These are phyloP conservation scores for Philereme vetulata DNA, from an alignment of 2,888 invertebrate genomes.

Conservation along the genomic window DNA sequence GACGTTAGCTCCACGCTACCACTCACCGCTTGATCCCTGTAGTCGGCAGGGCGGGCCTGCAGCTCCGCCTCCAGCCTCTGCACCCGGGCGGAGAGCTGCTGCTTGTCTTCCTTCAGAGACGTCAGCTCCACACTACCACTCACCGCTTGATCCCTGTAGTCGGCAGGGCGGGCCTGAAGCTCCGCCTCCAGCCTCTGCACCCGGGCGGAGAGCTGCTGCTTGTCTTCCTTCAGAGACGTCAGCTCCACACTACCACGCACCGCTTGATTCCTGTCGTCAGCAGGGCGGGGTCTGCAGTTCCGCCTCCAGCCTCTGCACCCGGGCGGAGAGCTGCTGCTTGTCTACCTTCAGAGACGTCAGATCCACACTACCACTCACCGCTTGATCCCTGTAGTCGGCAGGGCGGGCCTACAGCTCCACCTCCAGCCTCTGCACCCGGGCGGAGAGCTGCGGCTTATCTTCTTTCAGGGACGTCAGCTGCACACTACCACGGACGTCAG, in stretches of 20 bases:
- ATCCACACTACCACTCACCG: slow-evolving; percentile 54
- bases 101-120: slow-evolving; percentile 51
- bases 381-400: slow-evolving; percentile 62
- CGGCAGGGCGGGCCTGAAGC: slow-evolving; percentile 36
- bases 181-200: slow-evolving; percentile 43
- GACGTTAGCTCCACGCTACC: slow-evolving; percentile 59
- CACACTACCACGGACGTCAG: slow-evolving; percentile 56
- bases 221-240: slow-evolving; percentile 51
- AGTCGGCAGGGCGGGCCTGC: slow-evolving; percentile 43
- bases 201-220: slow-evolving; percentile 42
- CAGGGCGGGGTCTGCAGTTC: slow-evolving; percentile 35
- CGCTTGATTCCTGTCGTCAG: slow-evolving; percentile 63
- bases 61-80: slow-evolving; percentile 43
- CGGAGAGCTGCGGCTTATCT: slow-evolving; percentile 47
- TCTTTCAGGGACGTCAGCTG: slow-evolving; percentile 58
- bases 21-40: slow-evolving; percentile 58
- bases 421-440: slow-evolving; percentile 41
- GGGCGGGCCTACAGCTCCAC: slow-evolving; percentile 36
- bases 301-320: slow-evolving; percentile 41
- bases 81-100: slow-evolving; percentile 42
- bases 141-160: slow-evolving; percentile 63
- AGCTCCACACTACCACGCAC: slow-evolving; percentile 58
- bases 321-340: slow-evolving; percentile 43
- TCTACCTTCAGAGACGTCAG: slow-evolving; percentile 54
- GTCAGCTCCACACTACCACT: slow-evolving; percentile 57